Evolutionary conservation across 2,888 invertebrate genomes (phyloP), one percentile per base, ranked within the genome.

Genomic region (Aleiodes testaceus): DNA sequence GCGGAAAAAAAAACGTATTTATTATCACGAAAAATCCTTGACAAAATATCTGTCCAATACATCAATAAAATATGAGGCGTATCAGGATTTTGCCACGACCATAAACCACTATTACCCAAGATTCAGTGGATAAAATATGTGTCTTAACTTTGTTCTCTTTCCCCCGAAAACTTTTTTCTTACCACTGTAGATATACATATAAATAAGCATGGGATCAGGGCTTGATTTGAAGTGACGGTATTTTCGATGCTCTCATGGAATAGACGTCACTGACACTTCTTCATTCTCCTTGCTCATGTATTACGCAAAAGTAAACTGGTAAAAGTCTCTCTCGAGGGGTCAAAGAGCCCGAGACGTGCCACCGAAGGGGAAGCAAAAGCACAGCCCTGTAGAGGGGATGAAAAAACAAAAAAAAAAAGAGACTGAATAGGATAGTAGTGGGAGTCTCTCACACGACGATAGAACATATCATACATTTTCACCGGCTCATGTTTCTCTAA

Each of bases 401-500:
- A 18, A 18, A n/a, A 22, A 14, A 30, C 16, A 14, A 42, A 36
- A 59, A 59, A 36, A 11, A 59, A 16, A n/a, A 36, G 26, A 26
- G 14, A 59, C n/a, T 18, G 14, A 59, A 59, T 55, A 36, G 36
- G 14, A n/a, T 16, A 55, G 7, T 30, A 42, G 52, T 42, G 67
- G 64, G 64, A 64, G 67, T 64, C 14, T 63, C 45, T 47, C 45
- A 59, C 22, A 18, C 65, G 45, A 52, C 67, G 61, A 12, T 59
- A 59, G 66, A 67, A 72, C 45, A 52, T 63, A 42, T 72, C 67
- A 72, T 72, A 72, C 72, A 68, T 72, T 72, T 72, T 68, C 64
- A 72, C 67, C 14, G 55, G 63, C 72, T 72, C 72, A 72, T 72
- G 72, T 72, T 72, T 72, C 67, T 64, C 72, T 72, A 72, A 72